Conservation (phyloP, 2,797 vertebrate genomes). For the Tachyglossus aculeatus region DNA sequence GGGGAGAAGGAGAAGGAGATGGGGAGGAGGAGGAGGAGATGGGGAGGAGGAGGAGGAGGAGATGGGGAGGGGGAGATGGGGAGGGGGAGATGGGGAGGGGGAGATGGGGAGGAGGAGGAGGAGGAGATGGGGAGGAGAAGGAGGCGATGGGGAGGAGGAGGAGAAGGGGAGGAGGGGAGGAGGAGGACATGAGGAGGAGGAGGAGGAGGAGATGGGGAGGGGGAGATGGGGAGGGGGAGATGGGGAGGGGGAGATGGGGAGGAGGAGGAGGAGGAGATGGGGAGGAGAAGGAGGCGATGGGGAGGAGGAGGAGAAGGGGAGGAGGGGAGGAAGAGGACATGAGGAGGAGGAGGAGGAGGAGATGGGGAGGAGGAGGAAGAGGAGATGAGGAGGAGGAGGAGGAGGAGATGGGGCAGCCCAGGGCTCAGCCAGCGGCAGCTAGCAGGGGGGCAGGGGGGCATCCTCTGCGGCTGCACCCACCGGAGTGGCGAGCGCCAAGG, state of each 20-base stretch:
- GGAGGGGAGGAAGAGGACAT: not conserved
- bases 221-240: not conserved
- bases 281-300: too few relatives aligned
- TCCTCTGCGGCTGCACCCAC: too few relatives aligned
- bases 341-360: not conserved
- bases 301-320: not conserved
- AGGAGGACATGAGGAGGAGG: not conserved
- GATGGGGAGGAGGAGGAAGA: fast-evolving
- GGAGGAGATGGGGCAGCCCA: too few relatives aligned
- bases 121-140: not conserved
- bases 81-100: not conserved
- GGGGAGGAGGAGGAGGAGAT: too few relatives aligned
- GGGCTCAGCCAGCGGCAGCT: too few relatives aligned
- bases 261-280: not conserved
- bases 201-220: too few relatives aligned
- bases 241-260: not conserved
- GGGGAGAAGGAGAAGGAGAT: too few relatives aligned
- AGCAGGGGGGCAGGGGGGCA: too few relatives aligned
- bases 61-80: not conserved
- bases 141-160: not conserved
- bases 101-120: not conserved
- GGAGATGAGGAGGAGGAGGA: too few relatives aligned
- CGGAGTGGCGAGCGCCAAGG: too few relatives aligned
- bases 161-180: not conserved
- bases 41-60: too few relatives aligned